phyloP scores from a whole-genome alignment of 2,797 vertebrate species.

The Danionella dracula region DNA sequence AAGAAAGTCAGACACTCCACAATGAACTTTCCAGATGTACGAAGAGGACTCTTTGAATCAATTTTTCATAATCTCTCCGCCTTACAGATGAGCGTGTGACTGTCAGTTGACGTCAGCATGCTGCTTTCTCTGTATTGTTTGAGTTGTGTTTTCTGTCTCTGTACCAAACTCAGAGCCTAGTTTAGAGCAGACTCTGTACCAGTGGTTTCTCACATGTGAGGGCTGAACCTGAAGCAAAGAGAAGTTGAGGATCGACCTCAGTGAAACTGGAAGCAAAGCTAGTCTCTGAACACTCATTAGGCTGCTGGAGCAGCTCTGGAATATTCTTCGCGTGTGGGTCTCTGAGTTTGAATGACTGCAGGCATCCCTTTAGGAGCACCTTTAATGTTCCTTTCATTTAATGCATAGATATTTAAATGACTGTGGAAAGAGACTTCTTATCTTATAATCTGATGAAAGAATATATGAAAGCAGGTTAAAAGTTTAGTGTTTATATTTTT shows the following conservation, averaged over 20 bases:
- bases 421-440: slow-evolving; percentile 5
- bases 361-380: slow-evolving; percentile 36
- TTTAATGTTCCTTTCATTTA: slow-evolving; percentile 11
- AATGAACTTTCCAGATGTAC: slow-evolving; percentile 35
- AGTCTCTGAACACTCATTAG: slow-evolving; percentile 39
- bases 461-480: background rate
- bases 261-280: slow-evolving; percentile 25
- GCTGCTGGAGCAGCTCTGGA: slow-evolving; percentile 34
- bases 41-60: slow-evolving; percentile 21
- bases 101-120: background rate
- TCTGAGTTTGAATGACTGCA: slow-evolving; percentile 20
- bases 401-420: background rate
- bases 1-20: background rate
- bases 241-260: background rate
- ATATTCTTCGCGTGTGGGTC: slow-evolving; percentile 40
- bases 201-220: slow-evolving; percentile 4
- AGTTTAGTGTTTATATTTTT: background rate
- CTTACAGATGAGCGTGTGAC: background rate
- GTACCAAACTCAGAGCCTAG: slow-evolving; percentile 5
- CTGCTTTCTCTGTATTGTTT: background rate
- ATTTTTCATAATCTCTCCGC: background rate
- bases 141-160: slow-evolving; percentile 38
- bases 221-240: slow-evolving; percentile 1
- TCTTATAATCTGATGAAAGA: background rate
- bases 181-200: slow-evolving; percentile 6